These are phyloP conservation scores for Dreissena polymorpha DNA, from an alignment of 1,140 invertebrate species.

Conservation along the genomic window DNA sequence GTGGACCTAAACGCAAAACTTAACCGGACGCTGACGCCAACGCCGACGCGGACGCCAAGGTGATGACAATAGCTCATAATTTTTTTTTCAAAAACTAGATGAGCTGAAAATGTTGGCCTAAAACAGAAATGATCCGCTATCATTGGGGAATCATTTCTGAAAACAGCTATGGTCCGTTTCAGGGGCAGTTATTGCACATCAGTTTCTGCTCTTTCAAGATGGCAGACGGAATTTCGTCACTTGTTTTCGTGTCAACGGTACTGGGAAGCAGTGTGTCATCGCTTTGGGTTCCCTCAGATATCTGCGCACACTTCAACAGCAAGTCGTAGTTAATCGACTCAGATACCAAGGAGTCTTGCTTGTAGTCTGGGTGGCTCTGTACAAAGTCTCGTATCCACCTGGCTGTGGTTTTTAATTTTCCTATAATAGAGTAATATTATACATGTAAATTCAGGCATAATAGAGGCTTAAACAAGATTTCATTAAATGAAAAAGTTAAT, in stretches of 20 bases:
- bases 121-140: too few relatives aligned
- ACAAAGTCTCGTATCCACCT: conserved; percentile 96
- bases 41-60: too few relatives aligned
- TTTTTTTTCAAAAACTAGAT: too few relatives aligned
- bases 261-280: conserved; percentile 47
- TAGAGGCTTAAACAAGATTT: too few relatives aligned
- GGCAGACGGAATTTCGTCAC: conserved; percentile 67
- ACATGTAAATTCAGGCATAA: not conserved
- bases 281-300: conserved; percentile 49
- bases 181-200: conserved; percentile 63
- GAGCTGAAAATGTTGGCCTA: too few relatives aligned
- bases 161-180: conserved; percentile 10
- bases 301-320: conserved; percentile 83
- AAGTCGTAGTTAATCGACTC: conserved; percentile 97
- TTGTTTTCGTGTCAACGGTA: conserved; percentile 59
- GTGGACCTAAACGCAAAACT: too few relatives aligned
- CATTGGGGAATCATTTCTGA: too few relatives aligned
- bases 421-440: conserved; percentile 59
- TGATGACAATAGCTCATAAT: too few relatives aligned
- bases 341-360: conserved; percentile 92
- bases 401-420: conserved; percentile 75
- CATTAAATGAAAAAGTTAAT: too few relatives aligned
- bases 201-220: conserved; percentile 65
- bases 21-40: too few relatives aligned
- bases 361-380: conserved; percentile 92